Evolutionary conservation across 2,113 vertebrate genomes (phyloP), one percentile per base, ranked within the genome.

Genomic region (Callionymus lyra): DNA sequence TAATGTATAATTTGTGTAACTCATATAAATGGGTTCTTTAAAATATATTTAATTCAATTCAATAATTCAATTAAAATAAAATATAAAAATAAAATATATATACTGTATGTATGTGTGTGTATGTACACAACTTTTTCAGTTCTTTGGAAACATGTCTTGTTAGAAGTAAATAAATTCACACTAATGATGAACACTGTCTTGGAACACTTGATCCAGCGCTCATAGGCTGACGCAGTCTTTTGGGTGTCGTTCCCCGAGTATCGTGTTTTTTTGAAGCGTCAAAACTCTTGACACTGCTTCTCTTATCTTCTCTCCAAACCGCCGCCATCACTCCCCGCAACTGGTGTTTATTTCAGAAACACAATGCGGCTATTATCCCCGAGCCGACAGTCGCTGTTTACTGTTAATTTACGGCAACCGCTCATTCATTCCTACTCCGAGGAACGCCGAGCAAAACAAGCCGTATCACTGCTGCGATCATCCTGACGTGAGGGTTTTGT

Each of bases 291-390:
- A 70, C 59, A 48, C 53, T 69, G 21, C 2, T 41, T 56, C 60
- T 77, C 76, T 70, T 70, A 79, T 79, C 66, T 74, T 35, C 16
- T 44, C 47, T 68, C 78, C 76, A 83, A 83, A 79, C 79, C 74
- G 44, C 72, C 67, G 74, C 62, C 75, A 73, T 47, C 53, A 38
- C 61, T 70, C 63, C 39, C 67, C 57, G 63, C 60, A 56, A 68
- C 43, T 16, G 44, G 68, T 72, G 68, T 56, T 72, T 63, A 61
- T 72, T 58, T 70, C 56, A 68, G 77, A 64, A 82, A 81, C 40
- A 74, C 68, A 76, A 84, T 81, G 70, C 42, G 63, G 68, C 65
- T 59, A 81, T 86, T 84, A 80, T 72, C 66, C 72, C 74, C 56
- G 50, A 82, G 75, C 69, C 67, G 77, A 84, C 76, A 80, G 49